These are phyloP conservation scores for Pangasius krempfi DNA, from an alignment of 2,797 vertebrate species.

Conservation along the genomic window DNA sequence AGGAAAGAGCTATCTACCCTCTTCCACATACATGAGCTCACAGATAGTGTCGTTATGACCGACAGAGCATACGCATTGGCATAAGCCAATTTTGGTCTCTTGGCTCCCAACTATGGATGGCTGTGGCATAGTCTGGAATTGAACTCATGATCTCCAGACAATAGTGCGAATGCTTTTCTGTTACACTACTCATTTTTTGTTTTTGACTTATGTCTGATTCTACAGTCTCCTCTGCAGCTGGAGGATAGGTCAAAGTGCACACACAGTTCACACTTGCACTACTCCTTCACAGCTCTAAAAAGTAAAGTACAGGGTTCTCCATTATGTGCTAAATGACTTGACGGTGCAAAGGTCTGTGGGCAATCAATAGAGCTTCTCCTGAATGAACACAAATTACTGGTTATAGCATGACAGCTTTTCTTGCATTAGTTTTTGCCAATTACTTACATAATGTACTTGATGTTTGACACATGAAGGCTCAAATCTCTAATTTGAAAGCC, in stretches of 20 bases:
- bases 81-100: too few relatives aligned
- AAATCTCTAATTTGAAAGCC: background rate
- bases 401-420: background rate
- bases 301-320: background rate
- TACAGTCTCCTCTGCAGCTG: background rate
- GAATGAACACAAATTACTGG: background rate
- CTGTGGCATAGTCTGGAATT: background rate
- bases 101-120: background rate
- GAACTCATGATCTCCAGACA: background rate
- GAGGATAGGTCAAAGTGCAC: background rate
- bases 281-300: background rate
- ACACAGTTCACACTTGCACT: background rate
- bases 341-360: background rate
- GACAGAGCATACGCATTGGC: background rate
- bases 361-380: background rate
- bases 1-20: background rate
- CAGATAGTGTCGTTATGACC: too few relatives aligned
- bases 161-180: background rate
- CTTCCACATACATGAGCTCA: too few relatives aligned
- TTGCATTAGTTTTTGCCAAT: background rate
- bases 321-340: background rate
- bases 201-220: background rate
- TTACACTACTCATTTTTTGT: background rate
- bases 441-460: background rate
- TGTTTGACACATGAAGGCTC: background rate